A percentile compares a stretch with the other conserved stretches of the same genome.
Evolutionary conservation across 2,888 invertebrate species (phyloP).

Genomic region (Acleris literana): DNA sequence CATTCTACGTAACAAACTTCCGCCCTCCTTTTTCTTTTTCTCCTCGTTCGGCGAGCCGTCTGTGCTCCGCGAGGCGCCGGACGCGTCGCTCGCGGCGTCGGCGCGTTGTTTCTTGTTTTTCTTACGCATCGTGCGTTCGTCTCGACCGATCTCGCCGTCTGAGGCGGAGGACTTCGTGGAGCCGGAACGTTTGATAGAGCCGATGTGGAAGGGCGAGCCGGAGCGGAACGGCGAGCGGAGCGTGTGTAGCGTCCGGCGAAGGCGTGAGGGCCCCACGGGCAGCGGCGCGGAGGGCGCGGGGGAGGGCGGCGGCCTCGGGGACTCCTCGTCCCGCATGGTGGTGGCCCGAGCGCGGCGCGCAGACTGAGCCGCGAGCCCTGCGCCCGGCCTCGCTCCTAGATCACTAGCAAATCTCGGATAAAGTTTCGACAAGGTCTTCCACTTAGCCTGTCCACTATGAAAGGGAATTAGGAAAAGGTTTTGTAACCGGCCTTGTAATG

Average conservation of each 20-base stretch:
- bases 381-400: slow-evolving; percentile 63
- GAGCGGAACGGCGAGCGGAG: slow-evolving; percentile 79
- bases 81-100: slow-evolving; percentile 50
- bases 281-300: slow-evolving; percentile 52
- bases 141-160: slow-evolving; percentile 77
- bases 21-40: slow-evolving; percentile 68
- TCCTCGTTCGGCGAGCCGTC: slow-evolving; percentile 69
- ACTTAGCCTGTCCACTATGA: slow-evolving; percentile 42
- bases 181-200: slow-evolving; percentile 73
- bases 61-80: slow-evolving; percentile 58
- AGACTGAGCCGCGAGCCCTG: slow-evolving; percentile 55
- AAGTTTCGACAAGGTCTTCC: slow-evolving; percentile 58
- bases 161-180: slow-evolving; percentile 75
- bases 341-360: slow-evolving; percentile 57
- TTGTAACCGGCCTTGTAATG: slow-evolving; percentile 37
- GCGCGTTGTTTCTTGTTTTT: slow-evolving; percentile 77
- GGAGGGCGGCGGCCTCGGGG: slow-evolving; percentile 58
- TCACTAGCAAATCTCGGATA: slow-evolving; percentile 65
- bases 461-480: slow-evolving; percentile 42
- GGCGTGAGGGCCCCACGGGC: slow-evolving; percentile 64
- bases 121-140: slow-evolving; percentile 80
- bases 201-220: slow-evolving; percentile 81
- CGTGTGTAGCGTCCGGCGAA: slow-evolving; percentile 77
- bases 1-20: slow-evolving; percentile 68
- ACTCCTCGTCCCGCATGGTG: slow-evolving; percentile 69